Evolutionary conservation across 2,888 invertebrate species (phyloP).

Genomic region (Colletes collaris): DNA sequence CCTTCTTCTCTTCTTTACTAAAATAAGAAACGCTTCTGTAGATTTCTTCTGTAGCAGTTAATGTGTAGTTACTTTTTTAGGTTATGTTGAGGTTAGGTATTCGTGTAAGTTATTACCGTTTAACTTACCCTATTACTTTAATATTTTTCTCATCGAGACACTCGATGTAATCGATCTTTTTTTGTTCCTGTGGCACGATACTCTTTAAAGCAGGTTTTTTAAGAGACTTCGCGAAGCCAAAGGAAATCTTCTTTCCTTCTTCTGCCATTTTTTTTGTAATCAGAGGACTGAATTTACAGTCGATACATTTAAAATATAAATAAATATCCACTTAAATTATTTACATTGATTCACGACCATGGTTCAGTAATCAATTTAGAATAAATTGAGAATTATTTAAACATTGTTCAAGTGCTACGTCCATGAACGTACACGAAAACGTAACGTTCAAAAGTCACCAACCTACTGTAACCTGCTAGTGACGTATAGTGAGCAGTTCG

Average conservation of each 20-base stretch:
- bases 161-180: constrained; percentile 89
- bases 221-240: constrained; percentile 89
- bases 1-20: constrained; percentile 85
- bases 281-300: neutral
- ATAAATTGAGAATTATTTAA: constrained; percentile 10
- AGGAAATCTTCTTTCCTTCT: constrained; percentile 90
- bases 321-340: constrained; percentile 13
- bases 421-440: neutral
- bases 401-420: neutral
- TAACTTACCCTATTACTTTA: constrained; percentile 89
- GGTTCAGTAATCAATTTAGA: constrained; percentile 20
- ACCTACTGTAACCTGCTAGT: neutral
- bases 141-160: constrained; percentile 91
- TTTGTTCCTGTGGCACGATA: constrained; percentile 80
- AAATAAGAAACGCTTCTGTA: constrained; percentile 64
- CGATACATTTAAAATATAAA: neutral
- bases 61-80: constrained; percentile 1
- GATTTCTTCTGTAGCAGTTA: constrained; percentile 1
- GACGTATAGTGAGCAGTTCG: neutral
- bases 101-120: neutral
- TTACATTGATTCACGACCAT: constrained; percentile 10
- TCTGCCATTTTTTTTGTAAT: constrained; percentile 73
- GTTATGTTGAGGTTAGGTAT: constrained; percentile 51
- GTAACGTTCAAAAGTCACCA: constrained; percentile 1
- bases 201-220: constrained; percentile 84